Evolutionary conservation across 2,113 vertebrate species (phyloP).

Genomic region (Petroica traversi): DNA sequence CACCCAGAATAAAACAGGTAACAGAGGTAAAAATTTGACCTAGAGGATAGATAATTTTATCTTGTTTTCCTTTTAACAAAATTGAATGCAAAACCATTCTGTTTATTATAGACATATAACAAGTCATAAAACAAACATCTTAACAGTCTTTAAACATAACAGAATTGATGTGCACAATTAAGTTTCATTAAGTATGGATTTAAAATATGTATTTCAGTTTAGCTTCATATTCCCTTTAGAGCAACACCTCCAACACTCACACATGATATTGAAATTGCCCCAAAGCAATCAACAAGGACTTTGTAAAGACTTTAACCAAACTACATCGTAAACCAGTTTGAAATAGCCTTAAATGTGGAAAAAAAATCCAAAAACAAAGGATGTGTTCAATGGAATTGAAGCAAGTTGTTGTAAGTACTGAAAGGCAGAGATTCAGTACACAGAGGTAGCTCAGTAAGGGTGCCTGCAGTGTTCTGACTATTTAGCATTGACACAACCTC

Average conservation of each 20-base stretch:
- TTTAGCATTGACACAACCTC: neutral
- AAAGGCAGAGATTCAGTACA: constrained; percentile 46
- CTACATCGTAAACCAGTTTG: neutral
- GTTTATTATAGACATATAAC: constrained; percentile 63
- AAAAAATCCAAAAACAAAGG: neutral
- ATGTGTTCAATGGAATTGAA: constrained; percentile 38
- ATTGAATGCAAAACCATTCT: constrained; percentile 32
- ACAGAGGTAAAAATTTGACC: constrained; percentile 12
- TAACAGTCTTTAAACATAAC: constrained; percentile 46
- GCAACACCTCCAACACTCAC: constrained; percentile 34
- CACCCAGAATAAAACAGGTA: constrained; percentile 1
- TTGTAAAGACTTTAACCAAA: constrained; percentile 7
- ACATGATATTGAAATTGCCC: neutral
- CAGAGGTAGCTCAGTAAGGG: constrained; percentile 75
- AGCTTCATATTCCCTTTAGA: constrained; percentile 59
- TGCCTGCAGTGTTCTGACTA: constrained; percentile 44
- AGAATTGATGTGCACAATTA: constrained; percentile 57
- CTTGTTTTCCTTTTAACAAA: constrained; percentile 16
- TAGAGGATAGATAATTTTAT: neutral
- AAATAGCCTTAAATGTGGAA: constrained; percentile 27
- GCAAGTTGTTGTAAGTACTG: constrained; percentile 38
- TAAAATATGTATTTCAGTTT: constrained; percentile 50
- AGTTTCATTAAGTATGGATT: constrained; percentile 51
- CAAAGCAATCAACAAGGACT: constrained; percentile 40
- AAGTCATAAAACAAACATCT: constrained; percentile 38